Evolutionary conservation across 2,888 invertebrate genomes (phyloP).

Genomic region (Chrysodeixis includens): DNA sequence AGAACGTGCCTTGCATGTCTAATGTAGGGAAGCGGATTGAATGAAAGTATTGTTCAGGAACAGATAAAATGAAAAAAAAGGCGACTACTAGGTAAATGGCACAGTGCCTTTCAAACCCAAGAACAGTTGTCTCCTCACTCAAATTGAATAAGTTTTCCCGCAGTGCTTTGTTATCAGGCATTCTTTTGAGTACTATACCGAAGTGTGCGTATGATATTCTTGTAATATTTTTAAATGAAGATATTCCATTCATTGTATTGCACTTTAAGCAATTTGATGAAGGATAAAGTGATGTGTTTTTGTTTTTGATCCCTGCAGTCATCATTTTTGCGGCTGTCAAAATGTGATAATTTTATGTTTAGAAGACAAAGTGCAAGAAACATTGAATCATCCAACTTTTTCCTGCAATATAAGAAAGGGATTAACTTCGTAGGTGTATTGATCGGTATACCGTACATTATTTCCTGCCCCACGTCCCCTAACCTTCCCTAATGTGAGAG

Average conservation of each 20-base stretch:
- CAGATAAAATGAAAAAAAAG: constrained; percentile 77
- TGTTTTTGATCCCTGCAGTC: no score
- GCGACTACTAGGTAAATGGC: constrained; percentile 70
- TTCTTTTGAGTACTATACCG: constrained; percentile 59
- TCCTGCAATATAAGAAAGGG: neutral
- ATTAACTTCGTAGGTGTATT: constrained; percentile 2
- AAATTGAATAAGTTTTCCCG: constrained; percentile 86
- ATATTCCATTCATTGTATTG: neutral
- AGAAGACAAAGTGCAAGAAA: neutral
- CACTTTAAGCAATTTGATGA: neutral
- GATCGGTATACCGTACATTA: neutral
- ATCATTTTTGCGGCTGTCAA: no score
- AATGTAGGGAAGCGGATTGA: constrained; percentile 80
- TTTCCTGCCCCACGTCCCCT: constrained; percentile 2
- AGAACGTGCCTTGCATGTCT: constrained; percentile 82
- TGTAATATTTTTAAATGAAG: constrained; percentile 40
- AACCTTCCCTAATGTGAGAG: neutral
- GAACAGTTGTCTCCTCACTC: constrained; percentile 83
- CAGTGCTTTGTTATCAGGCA: constrained; percentile 79
- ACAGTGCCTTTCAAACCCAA: constrained; percentile 81
- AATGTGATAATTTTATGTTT: neutral
- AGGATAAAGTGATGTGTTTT: no score
- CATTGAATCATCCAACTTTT: neutral
- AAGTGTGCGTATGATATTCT: constrained; percentile 64
- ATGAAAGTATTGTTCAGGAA: constrained; percentile 84